These are phyloP conservation scores for Caenorhabditis japonica DNA, from an alignment of 2,888 invertebrate species.

Conservation along the genomic window DNA sequence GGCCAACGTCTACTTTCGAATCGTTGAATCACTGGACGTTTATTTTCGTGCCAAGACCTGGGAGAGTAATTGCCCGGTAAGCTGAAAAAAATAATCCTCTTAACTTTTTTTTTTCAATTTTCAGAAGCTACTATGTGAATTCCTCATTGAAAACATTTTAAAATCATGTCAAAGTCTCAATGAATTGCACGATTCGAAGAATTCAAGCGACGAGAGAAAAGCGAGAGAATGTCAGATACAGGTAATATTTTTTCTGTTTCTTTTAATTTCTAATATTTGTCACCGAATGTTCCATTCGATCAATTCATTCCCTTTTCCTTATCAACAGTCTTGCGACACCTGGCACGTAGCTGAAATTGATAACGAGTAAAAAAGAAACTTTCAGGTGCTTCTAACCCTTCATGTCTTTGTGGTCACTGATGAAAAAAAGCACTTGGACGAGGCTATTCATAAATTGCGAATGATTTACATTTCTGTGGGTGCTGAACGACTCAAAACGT, in stretches of 20 bases:
- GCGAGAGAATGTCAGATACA: constrained; percentile 41
- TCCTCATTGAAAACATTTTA: constrained; percentile 21
- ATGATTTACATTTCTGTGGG: constrained; percentile 49
- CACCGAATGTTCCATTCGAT: too few relatives aligned
- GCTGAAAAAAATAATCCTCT: background rate
- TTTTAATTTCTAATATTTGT: too few relatives aligned
- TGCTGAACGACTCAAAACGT: constrained; percentile 27
- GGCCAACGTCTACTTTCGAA: constrained; percentile 24
- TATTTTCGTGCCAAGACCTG: constrained; percentile 51
- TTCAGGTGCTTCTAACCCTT: constrained; percentile 47
- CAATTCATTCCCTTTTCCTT: constrained; percentile 10
- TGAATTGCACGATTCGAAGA: constrained; percentile 31
- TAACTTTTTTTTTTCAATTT: constrained; percentile 5
- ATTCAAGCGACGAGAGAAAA: constrained; percentile 20
- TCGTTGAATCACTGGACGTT: constrained; percentile 43
- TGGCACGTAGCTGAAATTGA: background rate
- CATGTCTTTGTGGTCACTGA: constrained; percentile 32
- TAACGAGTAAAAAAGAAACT: background rate
- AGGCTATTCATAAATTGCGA: constrained; percentile 51
- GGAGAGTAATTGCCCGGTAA: constrained; percentile 49
- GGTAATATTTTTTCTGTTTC: constrained; percentile 16
- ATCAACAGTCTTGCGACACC: background rate
- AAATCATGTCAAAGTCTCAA: constrained; percentile 41
- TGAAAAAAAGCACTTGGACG: constrained; percentile 32
- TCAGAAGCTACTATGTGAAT: constrained; percentile 35